Percentiles rank a stretch among this genome's conserved stretches.
These are phyloP conservation scores for Dolichoris vasculosae DNA, from an alignment of 1,140 invertebrate genomes.

Conservation along the genomic window DNA sequence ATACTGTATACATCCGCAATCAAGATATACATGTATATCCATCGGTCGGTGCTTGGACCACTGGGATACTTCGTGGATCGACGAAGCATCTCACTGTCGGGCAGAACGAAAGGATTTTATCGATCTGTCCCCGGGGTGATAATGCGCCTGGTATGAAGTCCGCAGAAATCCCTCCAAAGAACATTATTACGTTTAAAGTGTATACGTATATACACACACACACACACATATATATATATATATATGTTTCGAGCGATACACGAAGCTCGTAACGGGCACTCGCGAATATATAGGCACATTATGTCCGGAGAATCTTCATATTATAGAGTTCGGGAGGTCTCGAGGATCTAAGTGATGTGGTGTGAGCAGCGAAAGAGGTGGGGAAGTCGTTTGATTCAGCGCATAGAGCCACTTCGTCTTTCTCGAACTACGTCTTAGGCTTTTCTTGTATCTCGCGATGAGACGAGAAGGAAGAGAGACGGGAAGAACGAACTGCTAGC, in stretches of 20 bases:
- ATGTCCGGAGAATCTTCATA: constrained; percentile 49
- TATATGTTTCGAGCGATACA: background rate
- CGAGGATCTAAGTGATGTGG: background rate
- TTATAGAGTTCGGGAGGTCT: constrained; percentile 32
- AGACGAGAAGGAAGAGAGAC: background rate
- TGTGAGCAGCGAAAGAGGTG: background rate
- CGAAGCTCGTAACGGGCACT: constrained; percentile 23
- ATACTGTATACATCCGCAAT: background rate
- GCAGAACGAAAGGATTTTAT: constrained; percentile 52
- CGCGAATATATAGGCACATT: constrained; percentile 48
- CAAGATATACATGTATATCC: background rate
- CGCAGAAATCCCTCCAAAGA: constrained; percentile 2
- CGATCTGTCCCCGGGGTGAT: constrained; percentile 43
- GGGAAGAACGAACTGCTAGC: constrained; percentile 19
- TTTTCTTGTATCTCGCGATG: constrained; percentile 38
- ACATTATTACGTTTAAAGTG: constrained; percentile 5
- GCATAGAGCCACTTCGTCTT: background rate
- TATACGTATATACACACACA: background rate
- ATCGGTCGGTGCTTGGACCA: background rate
- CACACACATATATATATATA: background rate
- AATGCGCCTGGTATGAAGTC: constrained; percentile 48
- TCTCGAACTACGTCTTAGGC: constrained; percentile 31
- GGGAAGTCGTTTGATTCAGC: constrained; percentile 47
- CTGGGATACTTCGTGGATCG: constrained; percentile 11
- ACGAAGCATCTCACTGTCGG: constrained; percentile 36